Conservation (phyloP, 2,888 invertebrate genomes). For the Lucinisca nassula region DNA sequence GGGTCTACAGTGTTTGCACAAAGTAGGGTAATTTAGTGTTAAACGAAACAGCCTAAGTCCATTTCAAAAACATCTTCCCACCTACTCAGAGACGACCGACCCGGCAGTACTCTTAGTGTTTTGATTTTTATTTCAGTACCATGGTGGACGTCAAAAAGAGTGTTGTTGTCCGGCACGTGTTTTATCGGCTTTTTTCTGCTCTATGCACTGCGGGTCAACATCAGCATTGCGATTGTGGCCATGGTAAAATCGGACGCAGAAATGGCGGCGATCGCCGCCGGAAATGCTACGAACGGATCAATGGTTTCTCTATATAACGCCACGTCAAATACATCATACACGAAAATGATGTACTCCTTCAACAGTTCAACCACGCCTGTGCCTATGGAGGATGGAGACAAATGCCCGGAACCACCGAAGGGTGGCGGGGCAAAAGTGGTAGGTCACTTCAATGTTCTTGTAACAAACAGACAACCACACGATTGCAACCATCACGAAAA, state of each 20-base stretch:
- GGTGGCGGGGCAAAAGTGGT: not conserved
- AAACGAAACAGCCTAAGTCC: too few species aligned
- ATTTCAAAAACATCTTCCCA: not conserved
- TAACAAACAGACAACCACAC: too few species aligned
- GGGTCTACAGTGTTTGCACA: too few species aligned
- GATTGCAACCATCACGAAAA: too few species aligned
- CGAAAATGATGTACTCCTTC: not conserved
- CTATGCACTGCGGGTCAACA: slow-evolving; percentile 90
- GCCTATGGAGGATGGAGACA: not conserved
- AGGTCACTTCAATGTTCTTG: too few species aligned
- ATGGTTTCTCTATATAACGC: not conserved
- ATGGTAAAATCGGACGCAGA: slow-evolving; percentile 85
- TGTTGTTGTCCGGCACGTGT: slow-evolving; percentile 83
- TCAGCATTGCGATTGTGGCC: slow-evolving; percentile 90
- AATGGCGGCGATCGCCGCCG: not conserved
- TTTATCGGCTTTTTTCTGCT: slow-evolving; percentile 90
- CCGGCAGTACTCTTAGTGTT: too few species aligned
- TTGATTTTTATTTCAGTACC: slow-evolving; percentile 77
- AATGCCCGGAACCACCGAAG: not conserved
- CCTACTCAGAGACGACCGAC: not conserved
- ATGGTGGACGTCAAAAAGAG: slow-evolving; percentile 84
- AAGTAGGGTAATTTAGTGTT: too few species aligned
- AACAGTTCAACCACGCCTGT: not conserved
- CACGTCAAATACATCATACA: not conserved
- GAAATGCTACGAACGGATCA: not conserved